phyloP scores from a whole-genome alignment of 2,113 vertebrate genomes.

The Larimichthys crocea region DNA sequence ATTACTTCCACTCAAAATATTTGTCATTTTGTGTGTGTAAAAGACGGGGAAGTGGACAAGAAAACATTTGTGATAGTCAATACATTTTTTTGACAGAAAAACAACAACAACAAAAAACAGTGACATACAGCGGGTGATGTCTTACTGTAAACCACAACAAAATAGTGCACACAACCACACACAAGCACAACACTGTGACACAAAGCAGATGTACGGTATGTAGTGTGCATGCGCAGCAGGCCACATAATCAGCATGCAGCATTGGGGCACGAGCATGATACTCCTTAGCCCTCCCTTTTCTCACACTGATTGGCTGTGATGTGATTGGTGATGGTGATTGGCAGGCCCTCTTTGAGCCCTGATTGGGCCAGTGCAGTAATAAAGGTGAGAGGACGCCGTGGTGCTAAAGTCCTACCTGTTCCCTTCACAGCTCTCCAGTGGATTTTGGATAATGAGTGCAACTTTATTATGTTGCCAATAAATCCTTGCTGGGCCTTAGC shows the following conservation, averaged over 20 bases:
- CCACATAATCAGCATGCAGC: slow-evolving; percentile 77
- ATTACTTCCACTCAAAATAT: slow-evolving; percentile 15
- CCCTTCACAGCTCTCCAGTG: slow-evolving; percentile 85
- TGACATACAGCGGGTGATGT: not conserved
- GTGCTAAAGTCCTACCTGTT: slow-evolving; percentile 92
- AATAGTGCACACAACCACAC: slow-evolving; percentile 36
- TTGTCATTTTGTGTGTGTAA: slow-evolving; percentile 12
- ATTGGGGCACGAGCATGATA: slow-evolving; percentile 54
- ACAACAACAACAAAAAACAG: slow-evolving; percentile 40
- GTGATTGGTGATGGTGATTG: slow-evolving; percentile 77
- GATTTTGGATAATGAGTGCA: slow-evolving; percentile 76
- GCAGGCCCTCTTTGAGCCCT: slow-evolving; percentile 51
- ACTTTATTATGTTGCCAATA: slow-evolving; percentile 89
- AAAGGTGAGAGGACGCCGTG: slow-evolving; percentile 44
- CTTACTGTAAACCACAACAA: slow-evolving; percentile 1
- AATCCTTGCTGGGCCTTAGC: slow-evolving; percentile 89
- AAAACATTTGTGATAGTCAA: not conserved
- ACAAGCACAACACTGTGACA: slow-evolving; percentile 44
- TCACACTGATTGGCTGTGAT: slow-evolving; percentile 68
- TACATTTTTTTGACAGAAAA: slow-evolving; percentile 12
- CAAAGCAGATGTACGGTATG: slow-evolving; percentile 32
- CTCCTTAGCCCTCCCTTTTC: slow-evolving; percentile 56
- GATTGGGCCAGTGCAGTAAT: slow-evolving; percentile 73
- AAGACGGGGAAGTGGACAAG: not conserved
- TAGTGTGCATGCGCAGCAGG: slow-evolving; percentile 65